Percentiles rank a stretch among this genome's conserved stretches.
phyloP scores from a whole-genome alignment of 2,888 invertebrate genomes.

The Polietes domitor region DNA sequence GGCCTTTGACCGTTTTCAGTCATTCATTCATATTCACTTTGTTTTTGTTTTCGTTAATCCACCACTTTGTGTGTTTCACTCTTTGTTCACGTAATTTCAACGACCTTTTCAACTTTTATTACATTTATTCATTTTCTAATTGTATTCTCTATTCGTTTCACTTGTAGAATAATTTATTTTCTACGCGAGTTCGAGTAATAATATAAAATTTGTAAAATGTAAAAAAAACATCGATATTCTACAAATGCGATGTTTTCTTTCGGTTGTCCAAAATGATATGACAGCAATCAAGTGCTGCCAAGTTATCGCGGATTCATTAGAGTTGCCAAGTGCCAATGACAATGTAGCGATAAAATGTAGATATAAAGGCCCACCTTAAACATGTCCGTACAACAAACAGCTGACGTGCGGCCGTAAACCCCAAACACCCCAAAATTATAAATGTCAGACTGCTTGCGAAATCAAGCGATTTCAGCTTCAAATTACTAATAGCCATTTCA shows the following conservation, averaged over 20 bases:
- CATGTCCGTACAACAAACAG: no score
- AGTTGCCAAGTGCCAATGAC: conserved; percentile 7
- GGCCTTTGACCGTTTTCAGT: conserved; percentile 48
- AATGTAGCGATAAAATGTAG: no score
- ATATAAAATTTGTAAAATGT: conserved; percentile 37
- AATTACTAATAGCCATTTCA: no score
- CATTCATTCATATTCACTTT: conserved; percentile 43
- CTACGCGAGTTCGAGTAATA: conserved; percentile 39
- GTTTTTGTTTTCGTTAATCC: conserved; percentile 38
- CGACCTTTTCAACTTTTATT: background rate
- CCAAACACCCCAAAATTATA: no score
- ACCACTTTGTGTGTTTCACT: background rate
- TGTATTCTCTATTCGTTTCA: background rate
- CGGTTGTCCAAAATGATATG: conserved; percentile 36
- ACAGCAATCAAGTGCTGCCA: conserved; percentile 43
- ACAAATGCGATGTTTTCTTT: conserved; percentile 53
- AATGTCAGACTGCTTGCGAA: no score
- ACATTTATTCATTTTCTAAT: conserved; percentile 32
- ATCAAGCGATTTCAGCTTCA: no score
- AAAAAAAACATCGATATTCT: conserved; percentile 57
- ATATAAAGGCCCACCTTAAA: no score
- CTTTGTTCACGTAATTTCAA: conserved; percentile 54
- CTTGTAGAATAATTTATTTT: conserved; percentile 9
- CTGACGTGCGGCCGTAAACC: no score
- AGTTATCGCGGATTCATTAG: background rate